Base-by-base conservation (phyloP, 2,888 invertebrate genomes). In the Dimorphilus gyrociliatus region DNA sequence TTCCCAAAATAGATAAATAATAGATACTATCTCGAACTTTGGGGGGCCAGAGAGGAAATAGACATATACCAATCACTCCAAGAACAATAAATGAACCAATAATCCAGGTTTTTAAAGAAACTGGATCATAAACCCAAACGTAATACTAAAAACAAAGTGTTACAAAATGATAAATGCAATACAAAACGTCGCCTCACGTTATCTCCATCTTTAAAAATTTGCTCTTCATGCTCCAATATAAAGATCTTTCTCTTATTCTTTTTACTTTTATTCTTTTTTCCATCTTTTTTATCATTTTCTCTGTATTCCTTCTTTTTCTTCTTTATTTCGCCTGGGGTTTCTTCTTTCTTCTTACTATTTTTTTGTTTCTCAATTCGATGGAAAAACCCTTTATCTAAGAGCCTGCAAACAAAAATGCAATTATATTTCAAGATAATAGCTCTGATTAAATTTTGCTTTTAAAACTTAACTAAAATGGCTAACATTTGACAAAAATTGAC, bases 21-120 rank as follows among this genome's bases (percentile, higher is more conserved):
- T 97, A 97, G 10, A 97, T 92, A 38, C 86, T 86, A 62, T 81
- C 74, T 46, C 64, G 48, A 47, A 92, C 78, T 46, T 81, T 76
- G 32, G 81, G 79, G 1, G 97, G 97, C 97, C 97, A 99, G 32
- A 99, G 67, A n/a, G 97, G 97, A 68, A 97, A 99, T 56, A 99
- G 72, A 64, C 97, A 99, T 23, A 97, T 75, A 10, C 78, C 81
- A 48, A 94, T 85, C 18, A 88, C 85, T 15, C 85, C 92, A 33
- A 92, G 67, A 18, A 99, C n/a, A n/a, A n/a, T n/a, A n/a, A 63
- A 44, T 19, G 64, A 73, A n/a, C 92, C 92, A 50, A 82, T 79
- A 42, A 90, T 71, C 80, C 88, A 90, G 25, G 64, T 67, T 45
- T 60, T 63, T 15, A 62, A 47, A 23, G 88, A 86, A 58, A 88